Percentiles rank a stretch among this genome's conserved stretches.
phyloP scores from a whole-genome alignment of 2,888 invertebrate species.

The Meteorus colon region DNA sequence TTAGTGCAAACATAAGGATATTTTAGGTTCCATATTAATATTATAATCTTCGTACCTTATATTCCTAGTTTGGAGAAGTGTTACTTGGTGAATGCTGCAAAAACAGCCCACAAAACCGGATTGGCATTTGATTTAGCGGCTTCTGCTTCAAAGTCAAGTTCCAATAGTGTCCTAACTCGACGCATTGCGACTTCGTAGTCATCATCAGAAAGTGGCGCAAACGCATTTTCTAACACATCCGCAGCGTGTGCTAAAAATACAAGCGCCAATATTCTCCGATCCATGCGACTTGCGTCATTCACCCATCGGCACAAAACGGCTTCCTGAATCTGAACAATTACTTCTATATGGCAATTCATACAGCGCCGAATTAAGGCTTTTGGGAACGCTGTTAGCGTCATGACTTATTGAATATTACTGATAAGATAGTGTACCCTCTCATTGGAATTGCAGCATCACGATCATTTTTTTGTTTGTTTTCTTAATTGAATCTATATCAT shows the following conservation, averaged over 20 bases:
- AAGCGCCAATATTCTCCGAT: slow-evolving; percentile 93
- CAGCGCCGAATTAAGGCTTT: not conserved
- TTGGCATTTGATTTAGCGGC: slow-evolving; percentile 92
- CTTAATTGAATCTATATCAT: not conserved
- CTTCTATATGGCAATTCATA: not conserved
- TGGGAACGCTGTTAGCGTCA: not conserved
- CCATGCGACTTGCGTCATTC: slow-evolving; percentile 98
- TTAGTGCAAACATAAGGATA: not conserved
- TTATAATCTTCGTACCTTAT: slow-evolving; percentile 55
- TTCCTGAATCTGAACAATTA: slow-evolving; percentile 89
- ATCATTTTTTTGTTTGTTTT: not conserved
- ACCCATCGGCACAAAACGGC: slow-evolving; percentile 96
- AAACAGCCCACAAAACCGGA: slow-evolving; percentile 99
- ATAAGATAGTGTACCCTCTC: slow-evolving; percentile 50
- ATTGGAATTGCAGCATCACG: slow-evolving; percentile 28
- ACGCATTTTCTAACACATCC: slow-evolving; percentile 99
- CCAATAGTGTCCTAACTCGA: slow-evolving; percentile 94
- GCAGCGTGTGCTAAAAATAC: slow-evolving; percentile 97
- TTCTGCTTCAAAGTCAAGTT: slow-evolving; percentile 97
- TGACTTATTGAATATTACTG: not conserved
- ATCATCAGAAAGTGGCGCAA: slow-evolving; percentile 96
- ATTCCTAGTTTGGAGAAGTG: slow-evolving; percentile 61
- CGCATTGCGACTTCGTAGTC: slow-evolving; percentile 99
- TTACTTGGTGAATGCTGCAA: slow-evolving; percentile 98
- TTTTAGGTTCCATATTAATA: slow-evolving; percentile 45